Evolutionary conservation across 92 coral and sea anemone species (phyloP), one percentile per base, ranked within the genome.

Genomic region (Epizoanthus stellaris): DNA sequence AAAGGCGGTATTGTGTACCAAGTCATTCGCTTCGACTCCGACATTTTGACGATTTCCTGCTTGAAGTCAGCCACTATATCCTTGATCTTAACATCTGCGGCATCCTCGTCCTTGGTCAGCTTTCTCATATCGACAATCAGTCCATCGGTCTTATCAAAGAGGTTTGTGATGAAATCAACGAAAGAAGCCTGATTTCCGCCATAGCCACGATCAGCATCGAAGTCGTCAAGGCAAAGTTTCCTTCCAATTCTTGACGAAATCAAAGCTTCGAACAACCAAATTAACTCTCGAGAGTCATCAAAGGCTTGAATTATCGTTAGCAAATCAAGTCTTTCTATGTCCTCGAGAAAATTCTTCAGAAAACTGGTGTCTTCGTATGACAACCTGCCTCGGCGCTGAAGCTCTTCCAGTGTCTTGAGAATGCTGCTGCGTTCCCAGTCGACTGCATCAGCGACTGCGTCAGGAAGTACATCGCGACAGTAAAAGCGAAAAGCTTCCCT

Each of bases 241-340:
- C 21, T 76, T 76, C 52, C 63, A 6, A 25, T 57, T 16, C 39
- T 76, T 47, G 81, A 76, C 15, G 67, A 1, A 10, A 76, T 34
- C 52, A 76, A 34, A 25, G 81, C 60, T 25, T 76, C 81, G 39
- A 76, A 76, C 45, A 76, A 58, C 81, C 81, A 57, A 57, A 76
- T 58, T 23, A 76, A 4, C 10, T 58, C 81, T 57, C 81, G 81
- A 25, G 52, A 53, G 4, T 25, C 52, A 0, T 76, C 81, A 36
- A 76, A 76, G 63, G 81, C 62, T 76, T 76, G 52, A 14, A 76
- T 14, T 58, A 56, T 56, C 8, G 53, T 56, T 47, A 25, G 11
- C 52, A 76, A 58, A 45, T 76, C 81, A 36, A 38, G 21, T 42
- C 81, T 34, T 56, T 57, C 67, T 36, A 76, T 76, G 42, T 38